Evolutionary conservation across 2,888 invertebrate species (phyloP), one percentile per base, ranked within the genome.

Genomic region (Platerodrilus igneus): DNA sequence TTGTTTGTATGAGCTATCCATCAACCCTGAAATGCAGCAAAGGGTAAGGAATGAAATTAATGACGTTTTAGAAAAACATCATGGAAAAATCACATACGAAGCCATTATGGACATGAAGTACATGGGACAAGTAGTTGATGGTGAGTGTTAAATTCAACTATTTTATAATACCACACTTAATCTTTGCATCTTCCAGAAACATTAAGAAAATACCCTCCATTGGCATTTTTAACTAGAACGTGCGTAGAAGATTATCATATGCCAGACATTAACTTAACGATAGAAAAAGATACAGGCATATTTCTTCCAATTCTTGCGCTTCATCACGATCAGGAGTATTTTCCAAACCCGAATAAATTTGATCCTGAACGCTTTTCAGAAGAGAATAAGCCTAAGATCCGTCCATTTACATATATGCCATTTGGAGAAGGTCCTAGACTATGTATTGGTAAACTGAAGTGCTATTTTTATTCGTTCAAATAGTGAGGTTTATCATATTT

Each of bases 351-450:
- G 0, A 69, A 76, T 1, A 68, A 68, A 18, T 81, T 81, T 44
- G 71, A 75, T 33, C 81, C 81, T 0, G 77, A 79, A 11, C 67
- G 80, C 45, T 81, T 80, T 59, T 59, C 68, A 0, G 62, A 69
- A 3, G 72, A 74, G 38, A 72, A 72, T 18, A 76, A 75, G 45
- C 66, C 70, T 0, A 67, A 66, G 20, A 60, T 77, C 27, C 74
- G 75, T 29, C 69, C 68, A 1, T 74, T 70, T 45, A 68, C 71
- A 36, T 75, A 72, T 69, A 65, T 76, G 64, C 75, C 77, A 1
- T 76, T 76, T 54, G 76, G 76, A 3, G 76, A 75, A 57, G 77
- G 76, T 1, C 76, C n/a, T n/a, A 56, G 63, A 37, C 56, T 55
- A 19, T 67, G 67, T 47, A 63, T 66, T 31, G 66, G 65, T 64